phyloP scores from a whole-genome alignment of 2,113 vertebrate genomes.

The Myotis lucifugus region DNA sequence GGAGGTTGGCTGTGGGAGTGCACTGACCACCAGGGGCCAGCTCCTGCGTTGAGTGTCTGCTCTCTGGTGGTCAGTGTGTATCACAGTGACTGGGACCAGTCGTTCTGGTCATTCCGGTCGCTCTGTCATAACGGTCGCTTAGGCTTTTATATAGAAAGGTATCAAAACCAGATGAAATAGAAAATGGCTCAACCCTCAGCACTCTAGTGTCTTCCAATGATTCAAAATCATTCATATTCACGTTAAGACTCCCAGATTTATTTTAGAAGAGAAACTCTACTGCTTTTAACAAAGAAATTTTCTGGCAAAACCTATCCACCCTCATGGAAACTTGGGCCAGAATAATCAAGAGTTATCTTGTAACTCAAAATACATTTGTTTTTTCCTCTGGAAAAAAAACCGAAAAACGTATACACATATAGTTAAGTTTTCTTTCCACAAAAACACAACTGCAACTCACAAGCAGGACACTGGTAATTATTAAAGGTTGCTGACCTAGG shows the following conservation, averaged over 20 bases:
- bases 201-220: conserved; percentile 36
- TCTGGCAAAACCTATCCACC: conserved; percentile 19
- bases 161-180: conserved; percentile 48
- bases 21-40: no score
- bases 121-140: no score
- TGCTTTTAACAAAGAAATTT: conserved; percentile 43
- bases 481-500: conserved; percentile 32
- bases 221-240: conserved; percentile 28
- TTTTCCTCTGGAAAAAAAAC: neutral
- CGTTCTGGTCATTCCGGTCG: no score
- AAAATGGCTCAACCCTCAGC: conserved; percentile 56
- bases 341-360: conserved; percentile 43
- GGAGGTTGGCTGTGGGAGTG: no score
- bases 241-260: conserved; percentile 27
- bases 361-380: conserved; percentile 19
- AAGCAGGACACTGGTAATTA: conserved; percentile 49
- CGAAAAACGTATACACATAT: neutral
- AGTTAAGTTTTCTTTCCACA: conserved; percentile 44
- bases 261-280: conserved; percentile 44
- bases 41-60: no score
- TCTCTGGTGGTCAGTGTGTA: no score
- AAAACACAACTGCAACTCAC: conserved; percentile 38
- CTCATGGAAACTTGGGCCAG: conserved; percentile 15
- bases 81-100: no score
- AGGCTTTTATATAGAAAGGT: neutral